Conservation (phyloP, 2,888 invertebrate genomes). For the Micoletzkya japonica region DNA sequence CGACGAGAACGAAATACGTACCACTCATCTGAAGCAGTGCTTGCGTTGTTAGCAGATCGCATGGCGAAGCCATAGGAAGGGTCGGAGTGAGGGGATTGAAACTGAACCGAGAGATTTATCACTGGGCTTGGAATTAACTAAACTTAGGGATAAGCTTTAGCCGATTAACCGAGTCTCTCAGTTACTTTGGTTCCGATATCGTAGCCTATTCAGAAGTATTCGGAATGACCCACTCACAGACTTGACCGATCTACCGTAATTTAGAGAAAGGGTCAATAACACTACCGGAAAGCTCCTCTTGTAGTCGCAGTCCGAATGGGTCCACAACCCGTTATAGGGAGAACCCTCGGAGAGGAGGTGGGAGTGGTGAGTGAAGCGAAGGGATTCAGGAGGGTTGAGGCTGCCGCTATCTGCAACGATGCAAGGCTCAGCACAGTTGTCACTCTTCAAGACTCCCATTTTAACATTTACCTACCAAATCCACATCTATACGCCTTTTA, state of each 20-base stretch:
- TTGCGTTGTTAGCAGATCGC: conserved; percentile 66
- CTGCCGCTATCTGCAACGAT: conserved; percentile 39
- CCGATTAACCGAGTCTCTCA: no score
- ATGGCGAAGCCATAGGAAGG: conserved; percentile 65
- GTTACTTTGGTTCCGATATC: no score
- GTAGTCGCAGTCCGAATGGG: conserved; percentile 3
- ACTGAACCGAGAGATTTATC: no score
- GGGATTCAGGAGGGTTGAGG: conserved; percentile 13
- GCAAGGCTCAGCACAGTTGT: conserved; percentile 33
- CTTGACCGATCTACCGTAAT: no score
- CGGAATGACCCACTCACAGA: no score
- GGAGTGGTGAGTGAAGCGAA: not conserved
- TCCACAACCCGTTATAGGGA: conserved; percentile 55
- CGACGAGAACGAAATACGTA: no score
- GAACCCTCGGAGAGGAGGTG: conserved; percentile 46
- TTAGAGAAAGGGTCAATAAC: not conserved
- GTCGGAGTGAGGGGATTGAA: conserved; percentile 65
- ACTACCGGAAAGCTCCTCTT: conserved; percentile 7
- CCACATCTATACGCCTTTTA: not conserved
- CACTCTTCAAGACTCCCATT: not conserved
- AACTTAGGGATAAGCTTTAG: no score
- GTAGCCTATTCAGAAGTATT: no score
- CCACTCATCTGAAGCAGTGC: conserved; percentile 74
- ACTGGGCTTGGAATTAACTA: no score
- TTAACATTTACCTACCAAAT: not conserved